Conservation (phyloP, 2,113 vertebrate species). For the Gopherus flavomarginatus region DNA sequence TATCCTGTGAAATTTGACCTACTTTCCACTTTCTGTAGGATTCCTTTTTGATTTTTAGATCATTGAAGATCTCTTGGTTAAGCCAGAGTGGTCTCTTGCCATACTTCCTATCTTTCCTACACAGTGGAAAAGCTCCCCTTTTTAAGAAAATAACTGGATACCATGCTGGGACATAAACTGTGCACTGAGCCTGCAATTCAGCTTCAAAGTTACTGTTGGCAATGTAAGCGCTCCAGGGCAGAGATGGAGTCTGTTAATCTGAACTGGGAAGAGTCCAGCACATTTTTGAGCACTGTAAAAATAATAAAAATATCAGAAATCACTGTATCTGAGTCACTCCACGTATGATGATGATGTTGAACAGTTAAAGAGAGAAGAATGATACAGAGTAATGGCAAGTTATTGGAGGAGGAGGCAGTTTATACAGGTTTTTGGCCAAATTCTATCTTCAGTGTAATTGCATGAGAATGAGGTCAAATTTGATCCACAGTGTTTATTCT, state of each 20-base stretch:
- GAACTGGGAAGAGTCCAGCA: background rate
- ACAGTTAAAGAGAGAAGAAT: background rate
- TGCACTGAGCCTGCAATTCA: background rate
- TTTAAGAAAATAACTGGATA: background rate
- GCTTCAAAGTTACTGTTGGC: background rate
- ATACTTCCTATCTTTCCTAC: too few relatives aligned
- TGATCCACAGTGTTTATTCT: background rate
- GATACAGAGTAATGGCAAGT: background rate
- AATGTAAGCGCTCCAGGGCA: background rate
- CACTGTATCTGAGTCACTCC: background rate
- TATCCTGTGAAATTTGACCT: too few relatives aligned
- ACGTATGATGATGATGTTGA: background rate
- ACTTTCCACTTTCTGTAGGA: too few relatives aligned
- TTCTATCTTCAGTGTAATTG: background rate
- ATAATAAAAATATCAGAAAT: background rate
- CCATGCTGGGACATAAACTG: background rate
- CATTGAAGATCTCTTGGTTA: too few relatives aligned
- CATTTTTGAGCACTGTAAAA: background rate
- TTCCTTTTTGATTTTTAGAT: too few relatives aligned
- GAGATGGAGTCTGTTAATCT: background rate
- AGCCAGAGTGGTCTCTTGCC: too few relatives aligned
- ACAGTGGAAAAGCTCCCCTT: too few relatives aligned
- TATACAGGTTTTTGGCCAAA: background rate
- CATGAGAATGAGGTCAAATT: background rate
- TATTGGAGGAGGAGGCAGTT: background rate